A percentile compares a stretch with the other conserved stretches of the same genome.
Evolutionary conservation across 2,113 vertebrate genomes (phyloP).

Genomic region (Grammomys surdaster): DNA sequence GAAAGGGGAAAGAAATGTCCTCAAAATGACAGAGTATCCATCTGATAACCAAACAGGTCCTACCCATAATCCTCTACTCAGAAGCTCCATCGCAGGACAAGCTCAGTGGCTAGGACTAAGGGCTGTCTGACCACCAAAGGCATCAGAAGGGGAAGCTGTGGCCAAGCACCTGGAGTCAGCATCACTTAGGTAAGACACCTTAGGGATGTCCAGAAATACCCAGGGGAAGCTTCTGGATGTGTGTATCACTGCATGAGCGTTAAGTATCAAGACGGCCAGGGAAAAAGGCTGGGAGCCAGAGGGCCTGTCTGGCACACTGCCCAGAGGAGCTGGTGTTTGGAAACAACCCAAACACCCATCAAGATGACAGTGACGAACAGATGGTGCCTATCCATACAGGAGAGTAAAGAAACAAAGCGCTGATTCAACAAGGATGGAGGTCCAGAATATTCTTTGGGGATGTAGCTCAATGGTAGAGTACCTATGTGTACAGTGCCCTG

Average conservation of each 20-base stretch:
- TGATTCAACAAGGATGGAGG: background rate
- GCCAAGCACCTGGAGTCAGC: background rate
- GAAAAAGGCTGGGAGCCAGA: background rate
- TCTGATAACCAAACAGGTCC: background rate
- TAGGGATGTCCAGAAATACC: constrained; percentile 17
- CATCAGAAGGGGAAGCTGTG: background rate
- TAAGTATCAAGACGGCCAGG: background rate
- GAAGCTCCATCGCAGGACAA: background rate
- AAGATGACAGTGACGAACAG: background rate
- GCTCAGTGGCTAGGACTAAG: background rate
- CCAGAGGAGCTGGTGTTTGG: background rate
- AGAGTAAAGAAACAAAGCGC: background rate
- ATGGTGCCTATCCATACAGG: background rate
- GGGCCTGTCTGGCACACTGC: background rate
- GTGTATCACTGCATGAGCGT: background rate
- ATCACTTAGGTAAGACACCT: background rate
- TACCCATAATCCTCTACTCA: rapidly evolving
- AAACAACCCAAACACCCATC: background rate
- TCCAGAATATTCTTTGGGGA: background rate
- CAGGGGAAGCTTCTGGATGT: background rate
- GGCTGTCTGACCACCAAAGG: background rate
- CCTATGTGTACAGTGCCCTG: background rate
- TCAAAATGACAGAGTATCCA: background rate
- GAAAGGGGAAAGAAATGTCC: background rate
- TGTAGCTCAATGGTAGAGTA: background rate